phyloP scores from a whole-genome alignment of 2,888 invertebrate species.

The Limnephilus marmoratus region DNA sequence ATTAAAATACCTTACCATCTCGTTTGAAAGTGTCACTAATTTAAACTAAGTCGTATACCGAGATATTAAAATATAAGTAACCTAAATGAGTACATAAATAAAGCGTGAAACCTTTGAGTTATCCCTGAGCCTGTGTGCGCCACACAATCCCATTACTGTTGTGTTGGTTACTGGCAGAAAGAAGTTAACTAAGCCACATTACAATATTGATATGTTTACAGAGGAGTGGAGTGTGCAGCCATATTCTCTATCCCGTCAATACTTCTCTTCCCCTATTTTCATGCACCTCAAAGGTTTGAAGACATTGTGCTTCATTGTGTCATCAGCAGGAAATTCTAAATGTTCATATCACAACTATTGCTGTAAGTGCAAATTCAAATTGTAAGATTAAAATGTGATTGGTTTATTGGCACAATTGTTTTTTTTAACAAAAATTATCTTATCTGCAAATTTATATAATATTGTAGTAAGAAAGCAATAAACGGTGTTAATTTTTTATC shows the following conservation, averaged over 20 bases:
- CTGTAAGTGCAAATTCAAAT: neutral
- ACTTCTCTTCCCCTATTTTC: neutral
- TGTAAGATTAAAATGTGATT: neutral
- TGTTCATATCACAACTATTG: neutral
- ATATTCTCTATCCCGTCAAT: neutral
- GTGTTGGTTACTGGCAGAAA: neutral
- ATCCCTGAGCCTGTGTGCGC: neutral
- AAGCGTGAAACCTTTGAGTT: conserved; percentile 15
- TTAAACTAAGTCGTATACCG: conserved; percentile 50
- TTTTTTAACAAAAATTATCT: no score
- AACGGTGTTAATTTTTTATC: neutral
- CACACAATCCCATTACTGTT: neutral
- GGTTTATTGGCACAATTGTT: neutral
- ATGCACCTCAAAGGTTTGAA: neutral
- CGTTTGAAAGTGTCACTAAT: neutral
- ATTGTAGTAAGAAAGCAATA: neutral
- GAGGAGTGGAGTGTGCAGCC: neutral
- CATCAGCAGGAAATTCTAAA: no score
- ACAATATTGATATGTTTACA: conserved; percentile 42
- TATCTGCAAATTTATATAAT: neutral
- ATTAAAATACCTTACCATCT: neutral
- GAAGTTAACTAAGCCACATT: neutral
- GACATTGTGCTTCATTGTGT: neutral
- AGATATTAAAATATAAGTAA: conserved; percentile 42
- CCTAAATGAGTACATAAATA: conserved; percentile 38